phyloP scores from a whole-genome alignment of 23 tunicate genomes.

The Trididemnum clinides region DNA sequence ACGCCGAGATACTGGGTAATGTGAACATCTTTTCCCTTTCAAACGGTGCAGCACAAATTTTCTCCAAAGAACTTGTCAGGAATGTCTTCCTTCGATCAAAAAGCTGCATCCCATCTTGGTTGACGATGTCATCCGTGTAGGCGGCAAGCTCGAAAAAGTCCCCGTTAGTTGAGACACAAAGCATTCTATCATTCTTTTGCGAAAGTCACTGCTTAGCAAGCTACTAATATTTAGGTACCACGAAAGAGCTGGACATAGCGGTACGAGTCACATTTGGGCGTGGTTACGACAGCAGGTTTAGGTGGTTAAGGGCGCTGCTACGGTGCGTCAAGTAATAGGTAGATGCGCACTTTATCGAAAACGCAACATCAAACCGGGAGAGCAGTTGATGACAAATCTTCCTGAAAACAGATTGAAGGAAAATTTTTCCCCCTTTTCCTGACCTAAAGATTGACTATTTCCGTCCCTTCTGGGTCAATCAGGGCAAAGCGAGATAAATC shows the following conservation, averaged over 20 bases:
- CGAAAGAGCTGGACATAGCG: not conserved
- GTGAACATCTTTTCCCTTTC: too few relatives aligned
- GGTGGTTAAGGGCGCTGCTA: not conserved
- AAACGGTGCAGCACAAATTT: too few relatives aligned
- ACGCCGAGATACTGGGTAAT: too few relatives aligned
- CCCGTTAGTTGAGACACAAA: too few relatives aligned
- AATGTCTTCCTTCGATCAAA: too few relatives aligned
- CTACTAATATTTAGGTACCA: not conserved
- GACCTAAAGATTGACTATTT: too few relatives aligned
- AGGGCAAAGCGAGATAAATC: not conserved
- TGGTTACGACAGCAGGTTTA: not conserved
- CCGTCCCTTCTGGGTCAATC: not conserved
- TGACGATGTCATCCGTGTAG: too few relatives aligned
- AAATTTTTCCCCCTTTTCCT: not conserved
- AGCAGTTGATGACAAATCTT: not conserved
- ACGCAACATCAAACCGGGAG: not conserved
- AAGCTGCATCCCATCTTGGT: too few relatives aligned
- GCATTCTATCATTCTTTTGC: not conserved
- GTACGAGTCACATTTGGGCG: not conserved
- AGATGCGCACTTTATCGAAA: not conserved
- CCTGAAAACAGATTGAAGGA: not conserved
- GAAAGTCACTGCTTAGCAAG: not conserved
- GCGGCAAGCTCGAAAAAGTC: too few relatives aligned
- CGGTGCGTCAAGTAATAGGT: not conserved
- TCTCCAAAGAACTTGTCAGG: too few relatives aligned